Percentiles rank a stretch among this genome's conserved stretches.
phyloP scores from a whole-genome alignment of 1,140 invertebrate genomes.

The Neuroterus valhalla region DNA sequence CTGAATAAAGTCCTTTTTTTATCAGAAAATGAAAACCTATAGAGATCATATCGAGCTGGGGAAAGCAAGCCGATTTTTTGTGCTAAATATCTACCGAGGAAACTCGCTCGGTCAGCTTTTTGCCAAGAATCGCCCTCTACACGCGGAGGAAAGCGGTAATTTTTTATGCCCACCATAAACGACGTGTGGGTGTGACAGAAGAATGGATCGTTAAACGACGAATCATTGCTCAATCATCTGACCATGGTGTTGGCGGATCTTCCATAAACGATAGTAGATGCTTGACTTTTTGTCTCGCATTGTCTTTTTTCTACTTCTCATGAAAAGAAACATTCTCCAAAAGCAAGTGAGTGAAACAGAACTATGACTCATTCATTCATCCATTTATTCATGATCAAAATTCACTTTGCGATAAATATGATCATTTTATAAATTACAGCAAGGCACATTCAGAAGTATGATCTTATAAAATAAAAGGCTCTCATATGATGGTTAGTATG shows the following conservation, averaged over 20 bases:
- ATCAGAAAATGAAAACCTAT: too few relatives aligned
- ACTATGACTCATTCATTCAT: too few relatives aligned
- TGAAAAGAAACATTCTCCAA: background rate
- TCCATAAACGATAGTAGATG: conserved; percentile 46
- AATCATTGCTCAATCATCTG: conserved; percentile 58
- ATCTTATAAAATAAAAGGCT: too few relatives aligned
- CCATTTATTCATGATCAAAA: too few relatives aligned
- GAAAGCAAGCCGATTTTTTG: conserved; percentile 39
- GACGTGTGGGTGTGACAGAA: conserved; percentile 52
- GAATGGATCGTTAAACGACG: conserved; percentile 52
- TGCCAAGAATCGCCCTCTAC: conserved; percentile 44
- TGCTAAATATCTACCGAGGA: conserved; percentile 47
- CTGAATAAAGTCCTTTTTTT: too few relatives aligned
- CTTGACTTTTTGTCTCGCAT: conserved; percentile 24
- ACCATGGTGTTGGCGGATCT: conserved; percentile 53
- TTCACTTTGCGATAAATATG: too few relatives aligned
- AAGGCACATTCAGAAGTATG: too few relatives aligned
- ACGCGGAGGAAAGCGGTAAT: conserved; percentile 48
- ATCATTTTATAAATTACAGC: too few relatives aligned
- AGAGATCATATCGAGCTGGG: too few relatives aligned
- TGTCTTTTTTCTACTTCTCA: background rate
- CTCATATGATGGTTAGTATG: background rate
- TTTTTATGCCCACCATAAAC: conserved; percentile 60
- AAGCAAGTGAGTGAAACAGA: too few relatives aligned
- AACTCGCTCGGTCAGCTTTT: conserved; percentile 49